A percentile compares a stretch with the other conserved stretches of the same genome.
Evolutionary conservation across 2,888 invertebrate species (phyloP).

Genomic region (Lepidocyrtinus sp.): DNA sequence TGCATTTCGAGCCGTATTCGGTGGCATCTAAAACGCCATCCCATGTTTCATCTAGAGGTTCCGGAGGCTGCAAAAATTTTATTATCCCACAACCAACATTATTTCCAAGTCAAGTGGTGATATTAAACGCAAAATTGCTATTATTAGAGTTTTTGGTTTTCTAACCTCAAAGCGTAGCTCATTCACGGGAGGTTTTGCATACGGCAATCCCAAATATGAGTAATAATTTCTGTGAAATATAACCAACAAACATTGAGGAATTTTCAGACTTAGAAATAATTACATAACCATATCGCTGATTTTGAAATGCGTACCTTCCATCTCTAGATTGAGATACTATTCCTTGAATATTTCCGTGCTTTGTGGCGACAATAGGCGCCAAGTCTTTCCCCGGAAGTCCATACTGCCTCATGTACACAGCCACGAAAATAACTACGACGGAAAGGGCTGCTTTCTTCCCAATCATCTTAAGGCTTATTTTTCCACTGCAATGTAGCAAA

Average conservation of each 20-base stretch:
- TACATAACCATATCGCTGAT: too few relatives aligned
- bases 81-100: not conserved
- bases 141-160: not conserved
- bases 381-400: constrained; percentile 34
- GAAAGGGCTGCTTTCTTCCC: constrained; percentile 43
- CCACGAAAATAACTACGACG: constrained; percentile 40
- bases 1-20: constrained; percentile 43
- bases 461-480: constrained; percentile 19
- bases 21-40: constrained; percentile 34
- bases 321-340: constrained; percentile 54
- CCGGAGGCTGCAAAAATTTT: constrained; percentile 40
- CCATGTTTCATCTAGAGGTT: constrained; percentile 39
- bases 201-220: constrained; percentile 42
- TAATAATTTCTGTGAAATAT: not conserved
- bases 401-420: constrained; percentile 40
- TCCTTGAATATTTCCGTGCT: constrained; percentile 54
- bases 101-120: not conserved
- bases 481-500: not conserved
- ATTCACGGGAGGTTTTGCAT: constrained; percentile 44
- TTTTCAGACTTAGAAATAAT: too few relatives aligned
- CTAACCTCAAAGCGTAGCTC: constrained; percentile 47
- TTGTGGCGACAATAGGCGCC: constrained; percentile 52
- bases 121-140: not conserved
- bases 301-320: constrained; percentile 42
- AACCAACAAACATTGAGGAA: too few relatives aligned